Conservation (phyloP, 2,797 vertebrate species). For the Sebastes cheni region DNA sequence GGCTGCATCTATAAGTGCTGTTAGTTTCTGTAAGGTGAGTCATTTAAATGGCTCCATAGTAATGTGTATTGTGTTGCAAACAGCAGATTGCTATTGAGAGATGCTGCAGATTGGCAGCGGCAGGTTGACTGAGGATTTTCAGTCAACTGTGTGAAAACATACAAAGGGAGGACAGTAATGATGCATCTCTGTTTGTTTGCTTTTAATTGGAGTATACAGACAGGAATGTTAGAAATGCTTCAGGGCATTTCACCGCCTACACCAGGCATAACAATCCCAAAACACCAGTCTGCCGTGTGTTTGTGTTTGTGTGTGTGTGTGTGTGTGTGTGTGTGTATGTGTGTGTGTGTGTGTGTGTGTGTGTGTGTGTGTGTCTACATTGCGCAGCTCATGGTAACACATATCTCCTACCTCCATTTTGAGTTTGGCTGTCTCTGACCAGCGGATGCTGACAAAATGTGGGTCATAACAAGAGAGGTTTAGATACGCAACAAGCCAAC, state of each 20-base stretch:
- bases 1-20: background rate
- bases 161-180: background rate
- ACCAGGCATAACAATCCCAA: background rate
- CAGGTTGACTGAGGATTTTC: background rate
- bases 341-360: slow-evolving; percentile 1
- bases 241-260: background rate
- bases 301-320: background rate
- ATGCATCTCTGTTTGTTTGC: background rate
- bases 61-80: background rate
- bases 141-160: background rate
- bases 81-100: background rate
- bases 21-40: background rate
- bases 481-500: background rate
- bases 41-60: background rate
- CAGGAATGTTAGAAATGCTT: background rate
- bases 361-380: background rate
- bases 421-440: slow-evolving; percentile 41
- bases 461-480: slow-evolving; percentile 45
- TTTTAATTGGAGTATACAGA: background rate
- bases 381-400: slow-evolving; percentile 20
- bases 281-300: background rate
- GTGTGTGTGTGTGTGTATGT: background rate
- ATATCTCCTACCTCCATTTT: slow-evolving; percentile 69
- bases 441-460: slow-evolving; percentile 61
- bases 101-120: slow-evolving; percentile 10